Percentiles rank a stretch among this genome's conserved stretches.
These are phyloP conservation scores for Xestoiulus laeticollis DNA, from an alignment of 2,888 invertebrate species.

Conservation along the genomic window DNA sequence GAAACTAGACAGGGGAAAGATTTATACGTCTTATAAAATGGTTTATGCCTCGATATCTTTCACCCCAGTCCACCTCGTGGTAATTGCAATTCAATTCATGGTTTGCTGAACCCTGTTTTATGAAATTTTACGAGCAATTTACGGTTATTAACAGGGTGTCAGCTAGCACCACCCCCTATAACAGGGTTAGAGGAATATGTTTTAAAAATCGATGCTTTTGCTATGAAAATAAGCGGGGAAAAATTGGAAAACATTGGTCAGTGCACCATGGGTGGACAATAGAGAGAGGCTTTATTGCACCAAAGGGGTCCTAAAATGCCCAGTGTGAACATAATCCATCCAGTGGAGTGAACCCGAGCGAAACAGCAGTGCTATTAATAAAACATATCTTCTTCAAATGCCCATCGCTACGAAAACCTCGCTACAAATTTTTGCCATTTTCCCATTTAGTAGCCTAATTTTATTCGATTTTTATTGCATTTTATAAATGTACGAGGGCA, in stretches of 20 bases:
- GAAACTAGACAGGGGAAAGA: background rate
- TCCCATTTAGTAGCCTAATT: conserved; percentile 15
- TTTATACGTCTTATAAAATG: conserved; percentile 40
- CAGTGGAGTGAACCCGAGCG: background rate
- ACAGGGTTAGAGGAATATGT: background rate
- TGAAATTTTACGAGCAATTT: conserved; percentile 43
- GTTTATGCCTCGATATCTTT: background rate
- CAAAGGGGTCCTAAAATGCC: background rate
- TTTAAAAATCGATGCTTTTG: conserved; percentile 5
- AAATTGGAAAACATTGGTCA: background rate
- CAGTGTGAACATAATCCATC: conserved; percentile 39
- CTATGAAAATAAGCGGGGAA: background rate
- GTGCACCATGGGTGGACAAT: background rate
- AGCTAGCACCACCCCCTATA: background rate
- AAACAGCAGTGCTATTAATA: conserved; percentile 3
- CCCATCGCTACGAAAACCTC: background rate
- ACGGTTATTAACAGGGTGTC: background rate
- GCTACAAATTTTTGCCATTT: background rate
- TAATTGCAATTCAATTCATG: conserved; percentile 41
- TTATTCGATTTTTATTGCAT: background rate
- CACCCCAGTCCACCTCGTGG: conserved; percentile 11
- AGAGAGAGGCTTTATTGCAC: conserved; percentile 30
- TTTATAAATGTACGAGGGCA: background rate
- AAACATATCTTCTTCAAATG: background rate
- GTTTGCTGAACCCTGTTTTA: conserved; percentile 35